These are phyloP conservation scores for Scylla paramamosain DNA, from an alignment of 1,140 invertebrate species.

Conservation along the genomic window DNA sequence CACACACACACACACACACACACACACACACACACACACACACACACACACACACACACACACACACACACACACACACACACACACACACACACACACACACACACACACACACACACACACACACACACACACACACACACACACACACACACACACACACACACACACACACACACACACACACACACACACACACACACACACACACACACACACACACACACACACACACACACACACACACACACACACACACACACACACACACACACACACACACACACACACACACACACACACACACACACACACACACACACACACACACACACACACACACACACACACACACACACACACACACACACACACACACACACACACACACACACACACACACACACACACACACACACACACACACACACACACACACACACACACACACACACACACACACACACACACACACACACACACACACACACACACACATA, in stretches of 20 bases:
- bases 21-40: constrained; percentile 54
- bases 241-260: constrained; percentile 2
- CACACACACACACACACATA: constrained; percentile 31
- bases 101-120: constrained; percentile 10
- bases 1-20: background rate
- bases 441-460: background rate
- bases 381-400: constrained; percentile 34
- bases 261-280: constrained; percentile 7
- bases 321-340: constrained; percentile 50
- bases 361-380: constrained; percentile 55
- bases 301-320: background rate
- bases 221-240: constrained; percentile 45
- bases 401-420: constrained; percentile 2
- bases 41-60: constrained; percentile 54
- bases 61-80: constrained; percentile 54
- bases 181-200: constrained; percentile 52
- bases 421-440: constrained; percentile 7
- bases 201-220: constrained; percentile 55
- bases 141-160: background rate
- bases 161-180: constrained; percentile 31
- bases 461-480: constrained; percentile 60
- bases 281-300: background rate
- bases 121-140: background rate
- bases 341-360: constrained; percentile 52
- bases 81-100: background rate